Conservation (phyloP, 2,113 vertebrate species). For the Mustelus asterias region DNA sequence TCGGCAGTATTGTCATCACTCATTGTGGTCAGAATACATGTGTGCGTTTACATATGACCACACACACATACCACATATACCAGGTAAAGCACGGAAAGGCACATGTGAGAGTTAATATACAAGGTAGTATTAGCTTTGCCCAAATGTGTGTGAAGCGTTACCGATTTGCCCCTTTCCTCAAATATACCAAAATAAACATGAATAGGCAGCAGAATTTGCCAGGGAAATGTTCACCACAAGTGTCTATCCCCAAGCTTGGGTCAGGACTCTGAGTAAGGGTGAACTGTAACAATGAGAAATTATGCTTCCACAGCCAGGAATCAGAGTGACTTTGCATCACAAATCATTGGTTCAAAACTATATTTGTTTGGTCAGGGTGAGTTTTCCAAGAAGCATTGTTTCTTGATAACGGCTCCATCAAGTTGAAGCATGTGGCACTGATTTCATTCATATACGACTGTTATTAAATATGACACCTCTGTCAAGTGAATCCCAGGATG, state of each 20-base stretch:
- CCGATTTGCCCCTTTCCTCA: neutral
- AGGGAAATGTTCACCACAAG: neutral
- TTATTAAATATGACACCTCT: constrained; percentile 76
- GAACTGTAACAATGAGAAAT: neutral
- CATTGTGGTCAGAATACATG: constrained; percentile 4
- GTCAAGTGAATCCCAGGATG: constrained; percentile 56
- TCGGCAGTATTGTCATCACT: constrained; percentile 11
- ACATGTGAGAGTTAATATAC: neutral
- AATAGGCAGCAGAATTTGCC: neutral
- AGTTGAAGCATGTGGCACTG: constrained; percentile 50
- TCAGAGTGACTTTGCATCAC: neutral
- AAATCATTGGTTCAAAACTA: neutral
- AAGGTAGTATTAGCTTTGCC: neutral
- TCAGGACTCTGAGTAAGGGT: neutral
- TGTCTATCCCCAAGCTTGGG: neutral
- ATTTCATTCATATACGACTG: constrained; percentile 69
- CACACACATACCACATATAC: neutral
- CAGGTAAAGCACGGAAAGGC: neutral
- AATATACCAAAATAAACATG: neutral
- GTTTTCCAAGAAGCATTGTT: constrained; percentile 56
- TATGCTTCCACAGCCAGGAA: neutral
- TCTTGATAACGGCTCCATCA: constrained; percentile 48
- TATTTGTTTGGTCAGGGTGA: constrained; percentile 42
- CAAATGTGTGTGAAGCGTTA: neutral
- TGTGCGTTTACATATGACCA: neutral